These are phyloP conservation scores for Patagioenas fasciata DNA, from an alignment of 2,113 vertebrate species.

Conservation along the genomic window DNA sequence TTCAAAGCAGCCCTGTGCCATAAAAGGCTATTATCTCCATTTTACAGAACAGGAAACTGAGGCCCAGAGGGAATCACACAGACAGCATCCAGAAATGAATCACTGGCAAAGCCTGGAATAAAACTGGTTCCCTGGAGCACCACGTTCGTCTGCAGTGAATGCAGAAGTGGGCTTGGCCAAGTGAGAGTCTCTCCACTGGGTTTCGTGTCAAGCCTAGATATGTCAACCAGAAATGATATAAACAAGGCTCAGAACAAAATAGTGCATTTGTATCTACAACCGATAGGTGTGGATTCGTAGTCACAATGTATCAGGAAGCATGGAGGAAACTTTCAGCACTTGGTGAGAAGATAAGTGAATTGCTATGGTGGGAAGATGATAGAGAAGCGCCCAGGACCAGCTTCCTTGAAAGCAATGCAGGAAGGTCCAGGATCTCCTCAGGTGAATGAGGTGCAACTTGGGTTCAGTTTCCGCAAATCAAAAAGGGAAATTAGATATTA, in stretches of 20 bases:
- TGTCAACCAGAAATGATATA: neutral
- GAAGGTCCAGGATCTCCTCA: neutral
- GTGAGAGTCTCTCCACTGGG: neutral
- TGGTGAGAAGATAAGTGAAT: neutral
- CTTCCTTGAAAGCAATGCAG: neutral
- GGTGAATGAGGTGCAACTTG: neutral
- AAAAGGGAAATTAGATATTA: neutral
- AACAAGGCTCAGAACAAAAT: neutral
- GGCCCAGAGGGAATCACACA: neutral
- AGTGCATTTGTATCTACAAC: neutral
- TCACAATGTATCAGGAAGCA: rapidly evolving
- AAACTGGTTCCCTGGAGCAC: conserved; percentile 45
- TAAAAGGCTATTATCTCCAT: conserved; percentile 46
- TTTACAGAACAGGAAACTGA: conserved; percentile 64
- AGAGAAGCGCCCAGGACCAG: neutral
- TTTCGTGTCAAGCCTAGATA: neutral
- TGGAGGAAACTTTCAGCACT: neutral
- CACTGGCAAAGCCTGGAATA: conserved; percentile 2
- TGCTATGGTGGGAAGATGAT: neutral
- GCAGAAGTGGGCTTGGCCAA: conserved; percentile 14
- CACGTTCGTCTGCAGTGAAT: neutral
- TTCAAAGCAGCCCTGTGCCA: conserved; percentile 46
- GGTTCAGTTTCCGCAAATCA: neutral
- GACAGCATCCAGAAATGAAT: conserved; percentile 46
- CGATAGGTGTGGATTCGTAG: neutral